These are phyloP conservation scores for Eupelmus urozonus DNA, from an alignment of 2,888 invertebrate species.

Conservation along the genomic window DNA sequence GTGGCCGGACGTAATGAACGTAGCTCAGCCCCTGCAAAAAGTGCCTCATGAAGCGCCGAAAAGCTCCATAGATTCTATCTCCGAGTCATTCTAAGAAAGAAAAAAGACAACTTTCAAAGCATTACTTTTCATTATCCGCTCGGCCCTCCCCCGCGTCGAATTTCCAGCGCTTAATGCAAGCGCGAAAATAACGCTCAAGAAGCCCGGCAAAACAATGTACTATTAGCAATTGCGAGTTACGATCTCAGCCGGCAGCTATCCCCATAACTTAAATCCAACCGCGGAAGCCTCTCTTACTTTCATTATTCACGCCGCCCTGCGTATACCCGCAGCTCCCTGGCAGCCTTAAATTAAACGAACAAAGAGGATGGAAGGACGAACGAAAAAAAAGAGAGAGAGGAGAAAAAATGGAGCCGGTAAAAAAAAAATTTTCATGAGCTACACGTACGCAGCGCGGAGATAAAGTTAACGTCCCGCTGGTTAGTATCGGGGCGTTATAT, in stretches of 20 bases:
- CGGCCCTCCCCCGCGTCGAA: too few relatives aligned
- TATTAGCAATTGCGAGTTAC: too few relatives aligned
- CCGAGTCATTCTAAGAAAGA: neutral
- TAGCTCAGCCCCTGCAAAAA: constrained; percentile 24
- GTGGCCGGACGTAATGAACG: constrained; percentile 30
- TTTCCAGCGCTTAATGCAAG: too few relatives aligned
- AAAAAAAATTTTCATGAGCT: constrained; percentile 25
- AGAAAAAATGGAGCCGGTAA: neutral
- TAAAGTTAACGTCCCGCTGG: constrained; percentile 41
- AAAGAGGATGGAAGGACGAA: neutral
- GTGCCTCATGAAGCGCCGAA: neutral
- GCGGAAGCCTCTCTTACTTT: too few relatives aligned
- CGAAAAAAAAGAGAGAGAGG: neutral
- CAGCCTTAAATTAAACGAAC: constrained; percentile 19
- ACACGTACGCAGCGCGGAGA: constrained; percentile 11
- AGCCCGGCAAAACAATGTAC: too few relatives aligned
- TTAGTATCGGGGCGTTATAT: constrained; percentile 47
- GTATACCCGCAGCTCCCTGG: too few relatives aligned
- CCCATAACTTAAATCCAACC: too few relatives aligned
- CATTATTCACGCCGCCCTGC: too few relatives aligned
- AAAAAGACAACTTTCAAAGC: too few relatives aligned
- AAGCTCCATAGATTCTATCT: neutral
- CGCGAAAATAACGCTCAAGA: too few relatives aligned
- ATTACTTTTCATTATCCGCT: too few relatives aligned
- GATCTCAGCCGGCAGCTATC: too few relatives aligned